Percentiles rank a stretch among this genome's conserved stretches.
Evolutionary conservation across 2,888 invertebrate genomes (phyloP).

Genomic region (Polia nebulosa): DNA sequence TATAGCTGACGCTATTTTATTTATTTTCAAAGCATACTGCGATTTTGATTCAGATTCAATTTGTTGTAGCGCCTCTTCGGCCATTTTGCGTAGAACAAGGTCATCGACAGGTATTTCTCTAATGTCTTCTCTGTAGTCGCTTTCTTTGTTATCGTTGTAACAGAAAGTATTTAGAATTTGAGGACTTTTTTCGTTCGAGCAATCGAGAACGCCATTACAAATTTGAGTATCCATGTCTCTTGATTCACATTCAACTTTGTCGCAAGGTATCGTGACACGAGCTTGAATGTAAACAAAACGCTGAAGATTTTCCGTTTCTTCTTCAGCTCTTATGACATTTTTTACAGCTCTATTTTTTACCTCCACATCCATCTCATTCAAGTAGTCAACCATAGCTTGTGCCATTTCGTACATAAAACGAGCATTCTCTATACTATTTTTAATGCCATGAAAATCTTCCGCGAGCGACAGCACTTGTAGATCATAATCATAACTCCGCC

Average conservation of each 20-base stretch:
- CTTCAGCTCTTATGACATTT: conserved; percentile 79
- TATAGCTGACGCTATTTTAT: conserved; percentile 76
- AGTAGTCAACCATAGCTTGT: conserved; percentile 78
- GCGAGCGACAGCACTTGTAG: conserved; percentile 74
- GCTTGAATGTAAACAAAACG: conserved; percentile 81
- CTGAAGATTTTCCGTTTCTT: conserved; percentile 78
- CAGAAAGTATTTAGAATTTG: conserved; percentile 89
- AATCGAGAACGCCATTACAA: conserved; percentile 90
- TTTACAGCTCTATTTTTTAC: conserved; percentile 76
- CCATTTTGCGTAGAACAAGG: conserved; percentile 72
- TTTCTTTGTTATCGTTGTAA: conserved; percentile 76
- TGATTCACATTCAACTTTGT: conserved; percentile 75
- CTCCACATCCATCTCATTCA: conserved; percentile 80
- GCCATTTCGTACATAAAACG: conserved; percentile 77
- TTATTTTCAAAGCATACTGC: conserved; percentile 74
- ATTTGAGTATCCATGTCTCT: conserved; percentile 82
- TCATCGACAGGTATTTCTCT: conserved; percentile 76
- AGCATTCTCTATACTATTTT: conserved; percentile 77
- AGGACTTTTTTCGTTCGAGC: conserved; percentile 79
- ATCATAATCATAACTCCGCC: conserved; percentile 80
- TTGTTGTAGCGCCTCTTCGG: conserved; percentile 74
- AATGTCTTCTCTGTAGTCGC: conserved; percentile 48
- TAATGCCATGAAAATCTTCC: conserved; percentile 77
- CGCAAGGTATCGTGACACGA: conserved; percentile 77
- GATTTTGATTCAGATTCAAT: conserved; percentile 77